These are phyloP conservation scores for Neosilurus hyrtlii DNA, from an alignment of 2,797 vertebrate genomes.

Conservation along the genomic window DNA sequence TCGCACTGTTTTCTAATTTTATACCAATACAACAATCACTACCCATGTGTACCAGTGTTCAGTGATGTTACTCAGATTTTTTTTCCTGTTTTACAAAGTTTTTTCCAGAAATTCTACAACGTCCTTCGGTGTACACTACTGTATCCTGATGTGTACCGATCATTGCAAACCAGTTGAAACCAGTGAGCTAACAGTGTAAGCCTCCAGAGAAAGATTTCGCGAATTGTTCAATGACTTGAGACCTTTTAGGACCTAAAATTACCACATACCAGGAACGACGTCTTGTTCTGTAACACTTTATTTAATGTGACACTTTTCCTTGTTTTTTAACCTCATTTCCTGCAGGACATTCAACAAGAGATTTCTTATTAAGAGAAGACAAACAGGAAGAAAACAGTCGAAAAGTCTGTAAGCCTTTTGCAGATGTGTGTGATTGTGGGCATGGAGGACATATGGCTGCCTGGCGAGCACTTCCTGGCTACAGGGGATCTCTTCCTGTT, in stretches of 20 bases:
- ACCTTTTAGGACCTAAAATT: not conserved
- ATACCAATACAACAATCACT: no score
- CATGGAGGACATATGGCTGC: slow-evolving; percentile 31
- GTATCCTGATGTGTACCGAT: no score
- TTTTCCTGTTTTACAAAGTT: no score
- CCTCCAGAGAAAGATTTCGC: not conserved
- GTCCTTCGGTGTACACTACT: no score
- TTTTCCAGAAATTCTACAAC: no score
- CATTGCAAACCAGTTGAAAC: no score
- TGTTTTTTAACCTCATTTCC: slow-evolving; percentile 30
- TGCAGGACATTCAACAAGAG: slow-evolving; percentile 20
- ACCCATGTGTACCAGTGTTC: no score
- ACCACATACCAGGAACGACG: not conserved
- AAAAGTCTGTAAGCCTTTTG: not conserved
- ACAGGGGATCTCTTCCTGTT: slow-evolving; percentile 43
- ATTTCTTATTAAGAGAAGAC: slow-evolving; percentile 38
- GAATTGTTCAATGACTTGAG: not conserved
- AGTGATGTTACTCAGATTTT: no score
- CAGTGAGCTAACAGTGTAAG: not conserved
- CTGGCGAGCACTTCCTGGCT: slow-evolving; percentile 47
- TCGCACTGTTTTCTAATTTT: no score
- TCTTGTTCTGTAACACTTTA: not conserved
- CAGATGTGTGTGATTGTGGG: slow-evolving; percentile 12
- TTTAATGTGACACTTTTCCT: not conserved
- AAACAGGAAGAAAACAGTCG: slow-evolving; percentile 30